Evolutionary conservation across 2,888 invertebrate species (phyloP).

Genomic region (Onchidella celtica): DNA sequence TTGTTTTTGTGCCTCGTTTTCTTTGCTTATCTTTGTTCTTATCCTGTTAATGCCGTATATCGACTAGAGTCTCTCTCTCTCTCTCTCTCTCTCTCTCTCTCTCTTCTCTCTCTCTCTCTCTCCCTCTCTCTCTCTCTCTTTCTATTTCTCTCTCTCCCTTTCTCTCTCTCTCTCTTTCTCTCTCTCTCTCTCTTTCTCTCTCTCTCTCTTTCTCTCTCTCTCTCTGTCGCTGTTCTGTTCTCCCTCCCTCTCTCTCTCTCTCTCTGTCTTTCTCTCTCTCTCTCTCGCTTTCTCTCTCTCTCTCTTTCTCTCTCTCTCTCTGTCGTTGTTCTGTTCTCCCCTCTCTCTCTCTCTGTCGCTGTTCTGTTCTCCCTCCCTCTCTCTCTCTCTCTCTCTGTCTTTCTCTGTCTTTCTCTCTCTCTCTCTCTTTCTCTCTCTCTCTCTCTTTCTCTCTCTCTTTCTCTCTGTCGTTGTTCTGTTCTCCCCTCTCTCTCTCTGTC

Average conservation of each 20-base stretch:
- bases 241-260: not conserved
- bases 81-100: not conserved
- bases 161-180: not conserved
- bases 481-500: conserved; percentile 12
- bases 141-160: too few relatives aligned
- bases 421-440: not conserved
- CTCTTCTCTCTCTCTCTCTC: not conserved
- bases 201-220: not conserved
- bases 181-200: not conserved
- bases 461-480: not conserved
- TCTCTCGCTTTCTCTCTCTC: not conserved
- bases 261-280: not conserved
- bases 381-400: not conserved
- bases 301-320: not conserved
- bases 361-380: not conserved
- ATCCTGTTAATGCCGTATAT: not conserved
- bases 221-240: too few relatives aligned
- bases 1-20: not conserved
- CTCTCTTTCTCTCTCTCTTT: conserved; percentile 5
- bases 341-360: not conserved
- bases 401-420: not conserved
- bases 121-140: not conserved
- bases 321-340: not conserved
- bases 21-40: not conserved
- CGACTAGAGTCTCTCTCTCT: too few relatives aligned